phyloP scores from a whole-genome alignment of 2,888 invertebrate genomes.

The Rhamnusium bicolor region DNA sequence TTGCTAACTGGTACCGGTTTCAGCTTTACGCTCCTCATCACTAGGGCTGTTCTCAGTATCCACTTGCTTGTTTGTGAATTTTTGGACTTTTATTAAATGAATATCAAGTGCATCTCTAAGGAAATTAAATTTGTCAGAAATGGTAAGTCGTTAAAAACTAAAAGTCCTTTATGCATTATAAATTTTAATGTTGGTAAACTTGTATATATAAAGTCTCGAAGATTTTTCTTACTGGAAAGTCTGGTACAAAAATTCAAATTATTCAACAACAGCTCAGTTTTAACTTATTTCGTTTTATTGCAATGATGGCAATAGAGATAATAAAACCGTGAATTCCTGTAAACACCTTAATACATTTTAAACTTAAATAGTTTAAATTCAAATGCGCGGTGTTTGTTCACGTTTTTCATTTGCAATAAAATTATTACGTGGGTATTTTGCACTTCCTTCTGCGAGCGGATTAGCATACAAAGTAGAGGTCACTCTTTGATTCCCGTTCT shows the following conservation, averaged over 20 bases:
- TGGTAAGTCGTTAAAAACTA: too few relatives aligned
- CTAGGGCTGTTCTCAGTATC: too few relatives aligned
- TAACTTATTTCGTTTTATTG: neutral
- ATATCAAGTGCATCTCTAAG: too few relatives aligned
- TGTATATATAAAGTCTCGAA: too few relatives aligned
- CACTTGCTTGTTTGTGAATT: too few relatives aligned
- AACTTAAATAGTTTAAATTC: slow-evolving; percentile 24
- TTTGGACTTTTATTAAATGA: too few relatives aligned
- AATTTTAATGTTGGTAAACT: too few relatives aligned
- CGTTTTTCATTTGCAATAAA: slow-evolving; percentile 62
- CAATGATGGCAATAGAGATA: slow-evolving; percentile 19
- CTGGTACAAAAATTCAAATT: neutral
- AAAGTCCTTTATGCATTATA: too few relatives aligned
- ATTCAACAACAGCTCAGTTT: neutral
- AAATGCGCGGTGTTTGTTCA: slow-evolving; percentile 39
- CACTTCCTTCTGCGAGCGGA: slow-evolving; percentile 32
- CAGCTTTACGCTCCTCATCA: too few relatives aligned
- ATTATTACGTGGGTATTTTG: slow-evolving; percentile 58
- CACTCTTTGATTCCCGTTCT: slow-evolving; percentile 29
- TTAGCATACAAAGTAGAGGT: slow-evolving; percentile 35
- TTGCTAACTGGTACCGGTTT: too few relatives aligned
- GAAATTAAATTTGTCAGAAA: too few relatives aligned
- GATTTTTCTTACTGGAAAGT: too few relatives aligned
- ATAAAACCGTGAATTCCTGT: slow-evolving; percentile 5
- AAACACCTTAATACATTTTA: slow-evolving; percentile 30